Conservation (phyloP, 2,888 invertebrate genomes). For the Agonopterix subpropinquella region DNA sequence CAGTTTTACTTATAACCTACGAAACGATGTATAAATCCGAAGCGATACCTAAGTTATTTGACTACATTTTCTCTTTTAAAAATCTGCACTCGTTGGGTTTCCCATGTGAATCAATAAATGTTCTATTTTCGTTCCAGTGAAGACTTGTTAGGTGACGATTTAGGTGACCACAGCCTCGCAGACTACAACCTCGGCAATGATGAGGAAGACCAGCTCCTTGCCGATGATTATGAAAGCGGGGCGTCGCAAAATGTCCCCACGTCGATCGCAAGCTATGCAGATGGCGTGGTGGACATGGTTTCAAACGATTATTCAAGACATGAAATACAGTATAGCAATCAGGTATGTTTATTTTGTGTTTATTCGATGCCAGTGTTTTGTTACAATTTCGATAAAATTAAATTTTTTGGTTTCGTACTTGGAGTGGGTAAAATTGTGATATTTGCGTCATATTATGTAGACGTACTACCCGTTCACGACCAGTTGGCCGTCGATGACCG, state of each 20-base stretch:
- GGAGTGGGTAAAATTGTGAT: too few relatives aligned
- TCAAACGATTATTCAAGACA: slow-evolving; percentile 42
- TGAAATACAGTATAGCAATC: slow-evolving; percentile 37
- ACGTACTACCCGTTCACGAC: too few relatives aligned
- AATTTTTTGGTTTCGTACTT: too few relatives aligned
- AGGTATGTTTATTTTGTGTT: slow-evolving; percentile 26
- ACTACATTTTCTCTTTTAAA: too few relatives aligned
- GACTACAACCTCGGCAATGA: slow-evolving; percentile 71
- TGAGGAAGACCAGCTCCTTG: slow-evolving; percentile 65
- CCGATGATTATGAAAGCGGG: slow-evolving; percentile 59
- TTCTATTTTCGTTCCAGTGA: slow-evolving; percentile 45
- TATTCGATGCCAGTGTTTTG: not conserved
- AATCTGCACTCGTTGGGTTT: too few relatives aligned
- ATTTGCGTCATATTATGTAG: too few relatives aligned
- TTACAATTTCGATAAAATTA: not conserved
- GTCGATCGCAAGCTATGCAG: slow-evolving; percentile 36
- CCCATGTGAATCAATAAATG: not conserved
- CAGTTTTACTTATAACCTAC: too few relatives aligned
- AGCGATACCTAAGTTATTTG: too few relatives aligned
- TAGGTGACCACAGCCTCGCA: slow-evolving; percentile 65
- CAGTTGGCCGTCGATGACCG: too few relatives aligned
- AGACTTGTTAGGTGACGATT: slow-evolving; percentile 67
- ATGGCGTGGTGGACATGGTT: slow-evolving; percentile 22
- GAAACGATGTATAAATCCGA: too few relatives aligned
- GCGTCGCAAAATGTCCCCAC: slow-evolving; percentile 57